A percentile compares a stretch with the other conserved stretches of the same genome.
Conservation (phyloP, 2,113 vertebrate species). For the Butorides virescens region DNA sequence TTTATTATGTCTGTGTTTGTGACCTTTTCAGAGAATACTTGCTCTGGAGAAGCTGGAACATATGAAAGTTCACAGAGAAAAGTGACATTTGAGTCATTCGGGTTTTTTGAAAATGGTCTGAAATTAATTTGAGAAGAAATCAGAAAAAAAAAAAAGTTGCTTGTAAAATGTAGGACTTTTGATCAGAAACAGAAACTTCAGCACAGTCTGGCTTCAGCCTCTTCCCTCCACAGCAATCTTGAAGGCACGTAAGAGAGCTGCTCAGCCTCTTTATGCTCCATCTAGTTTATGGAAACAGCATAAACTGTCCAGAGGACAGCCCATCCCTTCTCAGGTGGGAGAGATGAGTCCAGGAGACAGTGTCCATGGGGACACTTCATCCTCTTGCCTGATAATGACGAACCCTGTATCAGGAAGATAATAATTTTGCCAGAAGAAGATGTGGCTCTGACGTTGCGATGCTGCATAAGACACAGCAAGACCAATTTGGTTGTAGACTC, state of each 20-base stretch:
- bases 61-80: not conserved
- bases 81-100: not conserved
- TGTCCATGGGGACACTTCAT: not conserved
- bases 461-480: not conserved
- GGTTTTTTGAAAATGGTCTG: not conserved
- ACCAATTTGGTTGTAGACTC: not conserved
- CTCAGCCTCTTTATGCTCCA: not conserved
- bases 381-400: not conserved
- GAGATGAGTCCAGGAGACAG: not conserved
- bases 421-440: not conserved
- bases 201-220: not conserved
- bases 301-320: not conserved
- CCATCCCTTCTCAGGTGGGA: not conserved
- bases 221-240: not conserved
- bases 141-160: not conserved
- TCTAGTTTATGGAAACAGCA: not conserved
- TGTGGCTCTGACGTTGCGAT: not conserved
- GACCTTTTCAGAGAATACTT: not conserved
- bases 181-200: not conserved
- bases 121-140: slow-evolving; percentile 7
- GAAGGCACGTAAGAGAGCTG: not conserved
- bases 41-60: not conserved
- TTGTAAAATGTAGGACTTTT: not conserved
- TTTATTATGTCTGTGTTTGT: not conserved
- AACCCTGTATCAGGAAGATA: not conserved